Percentiles rank a stretch among this genome's conserved stretches.
These are phyloP conservation scores for Rachycentron canadum DNA, from an alignment of 2,797 vertebrate genomes.

Conservation along the genomic window DNA sequence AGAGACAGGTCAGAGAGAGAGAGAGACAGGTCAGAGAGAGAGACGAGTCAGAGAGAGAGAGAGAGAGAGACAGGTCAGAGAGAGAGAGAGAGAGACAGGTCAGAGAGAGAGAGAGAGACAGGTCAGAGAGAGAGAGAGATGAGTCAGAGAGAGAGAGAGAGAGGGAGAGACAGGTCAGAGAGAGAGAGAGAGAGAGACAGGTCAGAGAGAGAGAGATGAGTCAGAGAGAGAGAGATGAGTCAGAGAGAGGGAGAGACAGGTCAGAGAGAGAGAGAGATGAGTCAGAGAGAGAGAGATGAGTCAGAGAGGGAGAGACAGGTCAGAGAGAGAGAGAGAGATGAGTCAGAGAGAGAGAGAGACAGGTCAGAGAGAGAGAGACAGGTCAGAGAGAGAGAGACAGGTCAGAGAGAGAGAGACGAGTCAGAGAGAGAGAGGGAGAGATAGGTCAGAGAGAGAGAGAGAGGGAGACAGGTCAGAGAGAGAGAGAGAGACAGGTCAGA, in stretches of 20 bases:
- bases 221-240: background rate
- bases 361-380: background rate
- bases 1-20: conserved; percentile 2
- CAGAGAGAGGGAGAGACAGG: background rate
- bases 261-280: background rate
- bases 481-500: conserved; percentile 34
- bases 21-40: conserved; percentile 20
- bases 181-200: conserved; percentile 36
- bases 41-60: background rate
- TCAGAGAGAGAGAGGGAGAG: conserved; percentile 1
- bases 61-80: conserved; percentile 1
- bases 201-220: conserved; percentile 10
- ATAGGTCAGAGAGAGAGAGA: no score
- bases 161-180: conserved; percentile 1
- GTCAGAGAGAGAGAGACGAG: conserved; percentile 16
- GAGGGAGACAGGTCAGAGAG: conserved; percentile 3
- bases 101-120: conserved; percentile 19
- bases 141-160: background rate
- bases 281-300: conserved; percentile 51
- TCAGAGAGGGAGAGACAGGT: conserved; percentile 9
- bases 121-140: no score
- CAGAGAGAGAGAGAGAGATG: background rate
- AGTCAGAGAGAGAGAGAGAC: conserved; percentile 13
- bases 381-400: conserved; percentile 45
- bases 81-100: conserved; percentile 38